Base-by-base conservation (phyloP, 2,797 vertebrate genomes). In the Mus spretus region DNA sequence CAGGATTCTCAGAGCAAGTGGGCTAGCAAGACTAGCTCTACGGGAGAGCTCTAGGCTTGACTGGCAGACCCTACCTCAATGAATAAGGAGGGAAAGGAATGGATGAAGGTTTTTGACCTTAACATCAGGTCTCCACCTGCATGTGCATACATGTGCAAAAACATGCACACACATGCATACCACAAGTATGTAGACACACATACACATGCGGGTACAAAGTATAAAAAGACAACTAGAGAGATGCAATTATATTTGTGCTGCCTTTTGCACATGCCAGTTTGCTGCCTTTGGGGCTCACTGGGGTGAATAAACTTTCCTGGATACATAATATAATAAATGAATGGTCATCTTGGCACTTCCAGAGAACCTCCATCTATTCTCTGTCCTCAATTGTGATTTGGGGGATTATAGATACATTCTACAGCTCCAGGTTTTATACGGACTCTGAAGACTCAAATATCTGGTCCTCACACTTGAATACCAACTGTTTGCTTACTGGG, bases 271-370 rank as follows among this genome's bases (percentile, higher is more conserved):
- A 28, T 4, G 12, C 3, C 67, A 6, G 4, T 2, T 9, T 5
- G 2, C 22, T 28, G 0, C 2, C 26, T 31, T 15, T 14, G 26
- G 9, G 40, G 72, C 10, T 31, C 17, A 1, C 20, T 12, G 22
- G 1, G 10, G 17, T 24, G 3, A 34, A 6, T 9, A 12, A 11
- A 53, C 10, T n/a, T 53, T 55, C 34, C 79, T 24, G 89, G 80
- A 37, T 15, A 12, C 2, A 22, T 3, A 44, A 6, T 15, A 6
- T 20, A 53, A 84, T 11, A 63, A 6, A n/a, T 28, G 34, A 12
- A 67, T 3, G 0, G 22, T 13, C 50, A 8, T 34, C 34, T 8
- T 15, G 24, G 22, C 5, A 2, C 84, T 6, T 72, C 47, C 47
- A 55, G 20, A n/a, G 67, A 72, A 19, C 40, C 17, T 34, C 8